Conservation (phyloP, 2,797 vertebrate genomes). For the Acrossocheilus fasciatus region DNA sequence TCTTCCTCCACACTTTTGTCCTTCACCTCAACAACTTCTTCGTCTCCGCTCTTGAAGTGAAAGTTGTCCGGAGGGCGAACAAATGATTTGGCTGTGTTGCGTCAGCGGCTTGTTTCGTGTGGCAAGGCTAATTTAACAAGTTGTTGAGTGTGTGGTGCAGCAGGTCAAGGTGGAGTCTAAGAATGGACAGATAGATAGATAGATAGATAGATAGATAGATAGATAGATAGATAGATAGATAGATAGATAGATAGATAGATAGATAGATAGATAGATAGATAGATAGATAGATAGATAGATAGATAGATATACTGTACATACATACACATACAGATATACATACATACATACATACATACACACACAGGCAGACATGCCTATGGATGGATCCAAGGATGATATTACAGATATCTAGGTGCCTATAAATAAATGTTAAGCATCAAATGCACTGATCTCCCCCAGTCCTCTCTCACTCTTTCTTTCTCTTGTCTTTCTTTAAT, state of each 20-base stretch:
- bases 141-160: background rate
- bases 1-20: constrained; percentile 66
- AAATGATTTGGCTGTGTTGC: constrained; percentile 42
- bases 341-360: too few relatives aligned
- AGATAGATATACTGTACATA: too few relatives aligned
- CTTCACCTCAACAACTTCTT: constrained; percentile 50
- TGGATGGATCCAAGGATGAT: too few relatives aligned
- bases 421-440: background rate
- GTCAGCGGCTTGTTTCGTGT: background rate
- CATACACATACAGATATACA: too few relatives aligned
- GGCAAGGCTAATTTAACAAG: background rate
- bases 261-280: too few relatives aligned
- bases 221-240: constrained; percentile 35
- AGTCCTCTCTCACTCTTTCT: background rate
- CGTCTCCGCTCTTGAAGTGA: constrained; percentile 60
- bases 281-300: too few relatives aligned
- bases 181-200: background rate
- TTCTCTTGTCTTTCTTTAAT: constrained; percentile 45
- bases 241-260: too few relatives aligned
- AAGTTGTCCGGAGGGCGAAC: constrained; percentile 42
- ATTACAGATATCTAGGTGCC: background rate
- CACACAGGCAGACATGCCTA: too few relatives aligned
- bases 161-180: constrained; percentile 14
- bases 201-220: background rate
- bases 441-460: background rate